These are phyloP conservation scores for Nycticryphes semicollaris DNA, from an alignment of 2,113 vertebrate genomes.

Conservation along the genomic window DNA sequence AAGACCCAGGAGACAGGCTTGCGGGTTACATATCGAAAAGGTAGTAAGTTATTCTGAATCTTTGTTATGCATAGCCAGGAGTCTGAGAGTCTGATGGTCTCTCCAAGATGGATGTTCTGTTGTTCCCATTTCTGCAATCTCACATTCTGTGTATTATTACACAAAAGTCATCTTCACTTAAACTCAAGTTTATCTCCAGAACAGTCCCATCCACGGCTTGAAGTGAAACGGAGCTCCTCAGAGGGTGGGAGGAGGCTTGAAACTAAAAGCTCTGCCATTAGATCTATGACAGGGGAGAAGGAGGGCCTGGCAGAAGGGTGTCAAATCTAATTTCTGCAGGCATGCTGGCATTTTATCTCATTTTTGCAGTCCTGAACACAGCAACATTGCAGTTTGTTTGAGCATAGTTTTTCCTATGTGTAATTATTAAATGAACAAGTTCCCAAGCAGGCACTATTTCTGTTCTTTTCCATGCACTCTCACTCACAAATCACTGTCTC, in stretches of 20 bases:
- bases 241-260: background rate
- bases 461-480: background rate
- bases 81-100: accelerated
- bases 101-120: background rate
- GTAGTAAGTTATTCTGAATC: background rate
- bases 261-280: background rate
- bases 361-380: background rate
- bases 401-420: background rate
- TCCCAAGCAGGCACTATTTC: background rate
- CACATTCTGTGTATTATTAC: background rate
- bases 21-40: background rate
- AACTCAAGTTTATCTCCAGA: background rate
- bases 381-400: background rate
- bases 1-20: background rate
- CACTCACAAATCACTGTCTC: background rate
- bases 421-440: background rate
- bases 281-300: background rate
- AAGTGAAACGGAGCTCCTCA: background rate
- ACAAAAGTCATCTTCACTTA: background rate
- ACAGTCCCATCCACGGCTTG: background rate
- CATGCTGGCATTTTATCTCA: background rate
- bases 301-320: background rate
- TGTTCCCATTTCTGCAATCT: background rate
- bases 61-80: background rate
- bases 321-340: background rate